Percentiles rank a stretch among this genome's conserved stretches.
These are phyloP conservation scores for Coreoperca whiteheadi DNA, from an alignment of 2,113 vertebrate genomes.

Conservation along the genomic window DNA sequence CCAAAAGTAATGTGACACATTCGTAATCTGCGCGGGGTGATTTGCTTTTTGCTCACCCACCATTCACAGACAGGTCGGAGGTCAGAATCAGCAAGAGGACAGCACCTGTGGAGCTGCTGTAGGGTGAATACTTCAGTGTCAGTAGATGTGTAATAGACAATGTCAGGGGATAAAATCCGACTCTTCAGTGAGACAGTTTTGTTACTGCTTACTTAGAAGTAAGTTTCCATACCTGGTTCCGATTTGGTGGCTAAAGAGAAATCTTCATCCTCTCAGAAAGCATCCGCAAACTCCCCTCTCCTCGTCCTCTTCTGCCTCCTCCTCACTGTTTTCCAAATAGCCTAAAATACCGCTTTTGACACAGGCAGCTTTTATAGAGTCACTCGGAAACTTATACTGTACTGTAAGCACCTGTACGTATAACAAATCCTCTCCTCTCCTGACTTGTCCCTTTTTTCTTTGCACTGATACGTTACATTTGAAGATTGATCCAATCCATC, in stretches of 20 bases:
- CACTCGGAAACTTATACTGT: background rate
- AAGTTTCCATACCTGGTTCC: background rate
- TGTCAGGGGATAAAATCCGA: background rate
- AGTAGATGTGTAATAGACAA: background rate
- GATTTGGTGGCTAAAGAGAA: background rate
- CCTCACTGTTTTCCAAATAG: slow-evolving; percentile 10
- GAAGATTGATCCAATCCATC: background rate
- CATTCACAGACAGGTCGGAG: slow-evolving; percentile 17
- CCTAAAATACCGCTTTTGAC: slow-evolving; percentile 1
- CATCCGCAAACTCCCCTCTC: background rate
- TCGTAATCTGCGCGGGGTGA: background rate
- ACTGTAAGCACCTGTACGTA: background rate
- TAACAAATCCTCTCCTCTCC: background rate
- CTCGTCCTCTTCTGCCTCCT: background rate
- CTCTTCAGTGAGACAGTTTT: background rate
- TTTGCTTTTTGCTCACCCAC: background rate
- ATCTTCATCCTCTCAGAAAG: background rate
- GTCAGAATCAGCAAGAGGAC: slow-evolving; percentile 27
- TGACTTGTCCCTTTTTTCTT: slow-evolving; percentile 14
- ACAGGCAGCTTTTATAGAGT: background rate
- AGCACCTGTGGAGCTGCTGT: background rate
- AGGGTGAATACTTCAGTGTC: background rate
- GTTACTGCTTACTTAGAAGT: background rate
- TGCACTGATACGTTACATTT: background rate
- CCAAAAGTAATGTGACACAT: background rate